These are phyloP conservation scores for Nephrotoma guestfalica DNA, from an alignment of 2,888 invertebrate species.

Conservation along the genomic window DNA sequence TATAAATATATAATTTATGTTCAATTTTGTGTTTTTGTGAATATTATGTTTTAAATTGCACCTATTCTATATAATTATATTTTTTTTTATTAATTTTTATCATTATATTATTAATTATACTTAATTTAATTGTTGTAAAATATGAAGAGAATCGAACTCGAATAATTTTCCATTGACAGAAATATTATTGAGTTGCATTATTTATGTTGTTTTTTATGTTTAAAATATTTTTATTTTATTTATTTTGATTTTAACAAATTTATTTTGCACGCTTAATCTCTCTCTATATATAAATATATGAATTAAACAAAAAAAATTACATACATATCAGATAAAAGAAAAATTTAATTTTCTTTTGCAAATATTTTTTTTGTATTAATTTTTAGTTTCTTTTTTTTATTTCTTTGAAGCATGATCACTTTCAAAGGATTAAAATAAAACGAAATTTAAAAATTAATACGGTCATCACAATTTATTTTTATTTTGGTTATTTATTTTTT, in stretches of 20 bases:
- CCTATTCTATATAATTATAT: not conserved
- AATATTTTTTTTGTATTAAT: not conserved
- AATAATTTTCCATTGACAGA: constrained; percentile 3
- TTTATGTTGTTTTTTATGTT: not conserved
- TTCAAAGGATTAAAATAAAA: not conserved
- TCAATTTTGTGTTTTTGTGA: not conserved
- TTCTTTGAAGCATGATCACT: not conserved
- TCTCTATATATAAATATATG: not conserved
- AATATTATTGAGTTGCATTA: constrained; percentile 4
- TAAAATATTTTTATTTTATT: not conserved
- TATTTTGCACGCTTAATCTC: not conserved
- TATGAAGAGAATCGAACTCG: not conserved
- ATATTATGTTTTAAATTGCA: not conserved
- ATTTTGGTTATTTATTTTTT: not conserved
- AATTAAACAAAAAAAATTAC: not conserved
- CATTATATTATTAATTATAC: not conserved
- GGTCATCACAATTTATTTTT: not conserved
- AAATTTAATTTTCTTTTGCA: not conserved
- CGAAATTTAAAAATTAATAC: not conserved
- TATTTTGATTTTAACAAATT: not conserved
- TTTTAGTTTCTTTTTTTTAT: not conserved
- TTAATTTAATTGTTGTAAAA: not conserved
- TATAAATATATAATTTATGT: not conserved
- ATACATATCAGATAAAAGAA: not conserved
- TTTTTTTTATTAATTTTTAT: not conserved